Percentiles rank a stretch among this genome's conserved stretches.
Evolutionary conservation across 2,797 vertebrate species (phyloP).

Genomic region (Apogon hyalosoma): DNA sequence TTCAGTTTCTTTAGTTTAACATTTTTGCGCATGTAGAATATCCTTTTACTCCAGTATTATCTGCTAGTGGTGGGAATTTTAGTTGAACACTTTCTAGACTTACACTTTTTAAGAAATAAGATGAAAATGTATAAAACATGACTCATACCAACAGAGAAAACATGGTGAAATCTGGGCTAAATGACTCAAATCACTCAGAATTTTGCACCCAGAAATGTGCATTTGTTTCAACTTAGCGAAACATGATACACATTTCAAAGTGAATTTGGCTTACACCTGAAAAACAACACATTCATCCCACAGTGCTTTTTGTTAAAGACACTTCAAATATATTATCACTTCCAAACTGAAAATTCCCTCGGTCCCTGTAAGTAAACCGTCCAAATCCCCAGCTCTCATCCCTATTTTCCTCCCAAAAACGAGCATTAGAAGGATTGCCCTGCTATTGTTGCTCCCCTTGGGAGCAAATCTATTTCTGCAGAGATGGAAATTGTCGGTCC

Average conservation of each 20-base stretch:
- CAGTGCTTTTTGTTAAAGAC: constrained; percentile 60
- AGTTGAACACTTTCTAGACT: no score
- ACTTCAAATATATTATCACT: constrained; percentile 75
- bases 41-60: no score
- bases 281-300: constrained; percentile 64
- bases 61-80: neutral
- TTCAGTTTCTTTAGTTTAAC: no score
- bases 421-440: constrained; percentile 78
- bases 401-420: constrained; percentile 77
- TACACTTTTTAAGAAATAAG: no score
- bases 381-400: constrained; percentile 80
- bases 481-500: constrained; percentile 81
- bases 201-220: constrained; percentile 1
- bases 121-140: neutral
- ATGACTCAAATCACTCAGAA: constrained; percentile 22
- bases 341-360: constrained; percentile 71
- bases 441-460: constrained; percentile 80
- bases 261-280: constrained; percentile 42
- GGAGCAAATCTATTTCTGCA: constrained; percentile 85
- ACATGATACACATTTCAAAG: constrained; percentile 18
- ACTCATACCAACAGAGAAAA: neutral
- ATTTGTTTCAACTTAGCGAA: constrained; percentile 30
- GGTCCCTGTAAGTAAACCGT: constrained; percentile 75
- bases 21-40: no score
- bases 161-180: constrained; percentile 10